Percentiles rank a stretch among this genome's conserved stretches.
Evolutionary conservation across 2,113 vertebrate genomes (phyloP).

Genomic region (Phalacrocorax aristotelis): DNA sequence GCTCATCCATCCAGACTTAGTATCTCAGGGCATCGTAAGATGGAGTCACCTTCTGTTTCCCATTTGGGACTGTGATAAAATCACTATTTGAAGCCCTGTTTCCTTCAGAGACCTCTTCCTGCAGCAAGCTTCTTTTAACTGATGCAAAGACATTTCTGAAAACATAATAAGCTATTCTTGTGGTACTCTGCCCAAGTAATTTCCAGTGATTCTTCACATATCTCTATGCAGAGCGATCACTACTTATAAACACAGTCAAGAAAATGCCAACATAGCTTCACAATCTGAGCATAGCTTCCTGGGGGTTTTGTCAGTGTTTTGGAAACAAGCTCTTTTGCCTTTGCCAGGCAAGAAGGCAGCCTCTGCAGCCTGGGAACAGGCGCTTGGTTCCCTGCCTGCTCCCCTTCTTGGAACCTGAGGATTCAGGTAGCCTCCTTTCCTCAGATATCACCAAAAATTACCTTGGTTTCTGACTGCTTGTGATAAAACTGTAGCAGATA

Average conservation of each 20-base stretch:
- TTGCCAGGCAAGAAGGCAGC: background rate
- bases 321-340: slow-evolving; percentile 30
- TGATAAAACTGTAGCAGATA: background rate
- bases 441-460: background rate
- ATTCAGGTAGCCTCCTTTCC: background rate
- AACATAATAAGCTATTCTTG: background rate
- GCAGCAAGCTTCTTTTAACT: background rate
- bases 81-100: background rate
- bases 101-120: background rate
- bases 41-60: background rate
- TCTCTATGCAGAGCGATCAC: background rate
- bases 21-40: background rate
- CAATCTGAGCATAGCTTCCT: background rate
- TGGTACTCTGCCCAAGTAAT: slow-evolving; percentile 7
- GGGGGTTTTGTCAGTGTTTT: slow-evolving; percentile 12
- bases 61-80: background rate
- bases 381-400: background rate
- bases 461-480: background rate
- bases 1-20: background rate
- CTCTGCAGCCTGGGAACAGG: background rate
- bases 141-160: background rate
- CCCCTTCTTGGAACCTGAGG: background rate
- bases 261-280: slow-evolving; percentile 24
- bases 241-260: slow-evolving; percentile 40
- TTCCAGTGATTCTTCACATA: slow-evolving; percentile 15